These are phyloP conservation scores for Vannuccia rotundouncinata DNA, from an alignment of 2,888 invertebrate species.

Conservation along the genomic window DNA sequence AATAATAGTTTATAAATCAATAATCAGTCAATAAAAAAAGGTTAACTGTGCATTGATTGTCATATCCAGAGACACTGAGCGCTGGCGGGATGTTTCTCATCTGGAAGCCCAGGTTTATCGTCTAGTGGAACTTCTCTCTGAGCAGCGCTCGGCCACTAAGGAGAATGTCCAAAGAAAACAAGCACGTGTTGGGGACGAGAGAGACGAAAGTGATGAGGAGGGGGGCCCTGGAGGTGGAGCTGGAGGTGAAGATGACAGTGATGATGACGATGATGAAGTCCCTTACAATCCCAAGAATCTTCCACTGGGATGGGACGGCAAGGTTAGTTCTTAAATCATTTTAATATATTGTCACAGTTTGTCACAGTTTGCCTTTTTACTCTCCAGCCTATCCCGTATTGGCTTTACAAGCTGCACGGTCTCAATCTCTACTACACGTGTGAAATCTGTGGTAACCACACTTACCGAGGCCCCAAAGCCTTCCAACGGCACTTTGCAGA, in stretches of 20 bases:
- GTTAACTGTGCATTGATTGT: background rate
- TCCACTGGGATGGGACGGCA: slow-evolving; percentile 87
- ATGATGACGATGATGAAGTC: slow-evolving; percentile 73
- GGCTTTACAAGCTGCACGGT: slow-evolving; percentile 97
- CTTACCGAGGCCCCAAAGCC: slow-evolving; percentile 97
- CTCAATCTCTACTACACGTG: slow-evolving; percentile 96
- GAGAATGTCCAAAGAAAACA: slow-evolving; percentile 98
- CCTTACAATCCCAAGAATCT: slow-evolving; percentile 99
- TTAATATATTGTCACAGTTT: too few species aligned
- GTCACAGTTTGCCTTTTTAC: slow-evolving; percentile 41
- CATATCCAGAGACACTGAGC: slow-evolving; percentile 51
- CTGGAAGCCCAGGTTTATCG: slow-evolving; percentile 83
- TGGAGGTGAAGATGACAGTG: slow-evolving; percentile 60
- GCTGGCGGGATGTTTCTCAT: slow-evolving; percentile 77
- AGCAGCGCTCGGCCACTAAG: slow-evolving; percentile 80
- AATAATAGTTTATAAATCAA: background rate
- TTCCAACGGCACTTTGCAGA: slow-evolving; percentile 97
- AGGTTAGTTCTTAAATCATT: slow-evolving; percentile 30
- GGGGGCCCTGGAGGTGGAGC: slow-evolving; percentile 58
- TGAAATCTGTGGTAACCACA: slow-evolving; percentile 97
- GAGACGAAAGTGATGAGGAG: slow-evolving; percentile 66
- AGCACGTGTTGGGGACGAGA: slow-evolving; percentile 65
- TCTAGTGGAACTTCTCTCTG: slow-evolving; percentile 73
- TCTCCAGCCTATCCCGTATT: slow-evolving; percentile 72
- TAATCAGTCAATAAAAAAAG: background rate